Evolutionary conservation across 2,113 vertebrate genomes (phyloP), one percentile per base, ranked within the genome.

Genomic region (Nothocercus julius): DNA sequence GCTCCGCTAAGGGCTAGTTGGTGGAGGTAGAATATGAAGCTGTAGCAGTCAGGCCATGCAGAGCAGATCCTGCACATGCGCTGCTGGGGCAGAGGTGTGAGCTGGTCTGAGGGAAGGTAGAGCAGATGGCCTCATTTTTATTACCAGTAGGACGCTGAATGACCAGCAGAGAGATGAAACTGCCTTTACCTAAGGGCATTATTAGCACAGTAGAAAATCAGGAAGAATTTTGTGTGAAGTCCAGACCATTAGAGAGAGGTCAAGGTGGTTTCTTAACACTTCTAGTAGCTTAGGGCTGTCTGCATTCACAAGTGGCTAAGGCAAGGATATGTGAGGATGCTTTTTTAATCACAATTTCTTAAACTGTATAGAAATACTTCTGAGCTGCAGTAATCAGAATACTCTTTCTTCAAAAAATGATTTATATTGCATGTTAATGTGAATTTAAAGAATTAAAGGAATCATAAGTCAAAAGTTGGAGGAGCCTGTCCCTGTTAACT

Each of bases 391-490:
- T 45, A 32, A 59, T 88, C 18, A 75, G 72, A 83, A 63, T 85
- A 54, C 45, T 74, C 4, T 34, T 61, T 76, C 72, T 64, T 73
- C 40, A 73, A 62, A 88, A 42, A 8, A 13, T 8, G 4, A 15
- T 47, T 78, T 67, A 40, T 74, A 28, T 81, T 85, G 64, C 42
- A 9, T 64, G 51, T 72, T 22, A 40, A 2, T 66, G 13, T 36
- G 20, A 90, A 83, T 72, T 88, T 61, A 83, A 54, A 53, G 11
- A 38, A 66, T 75, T 90, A 77, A 68, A 76, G 77, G 38, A 53
- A 36, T 38, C 11, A 5, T 58, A 85, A 75, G 30, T 80, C 47
- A 85, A 78, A 93, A 78, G 67, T 25, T 6, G 44, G n/a, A 89
- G 64, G 9, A 72, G 4, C 32, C 68, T 66, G 42, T 90, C 86